A percentile compares a stretch with the other conserved stretches of the same genome.
Conservation (phyloP, 2,113 vertebrate genomes). For the Vulpes lagopus region DNA sequence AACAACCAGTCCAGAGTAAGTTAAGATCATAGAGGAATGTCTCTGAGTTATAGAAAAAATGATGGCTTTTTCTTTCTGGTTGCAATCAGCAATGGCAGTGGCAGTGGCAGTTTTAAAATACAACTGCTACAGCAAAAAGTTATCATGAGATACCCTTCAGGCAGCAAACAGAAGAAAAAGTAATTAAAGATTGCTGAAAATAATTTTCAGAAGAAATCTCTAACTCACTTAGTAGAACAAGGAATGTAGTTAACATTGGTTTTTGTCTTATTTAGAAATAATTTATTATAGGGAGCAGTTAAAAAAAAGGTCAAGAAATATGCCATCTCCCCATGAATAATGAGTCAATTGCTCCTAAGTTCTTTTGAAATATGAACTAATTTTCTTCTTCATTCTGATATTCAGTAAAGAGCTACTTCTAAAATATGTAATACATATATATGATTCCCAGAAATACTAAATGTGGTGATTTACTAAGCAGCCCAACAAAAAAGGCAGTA, state of each 20-base stretch:
- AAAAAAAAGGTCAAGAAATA: neutral
- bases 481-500: neutral
- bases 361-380: neutral
- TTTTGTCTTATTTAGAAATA: constrained; percentile 27
- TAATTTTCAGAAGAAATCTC: constrained; percentile 41
- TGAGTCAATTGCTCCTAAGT: constrained; percentile 14
- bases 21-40: neutral
- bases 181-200: constrained; percentile 33
- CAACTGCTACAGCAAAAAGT: neutral
- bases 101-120: constrained; percentile 53
- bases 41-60: neutral
- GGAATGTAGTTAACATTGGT: constrained; percentile 29
- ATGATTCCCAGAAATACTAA: neutral
- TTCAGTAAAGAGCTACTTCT: neutral
- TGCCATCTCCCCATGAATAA: neutral
- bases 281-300: neutral
- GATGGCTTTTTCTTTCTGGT: neutral
- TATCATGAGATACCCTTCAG: neutral
- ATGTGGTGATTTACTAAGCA: neutral
- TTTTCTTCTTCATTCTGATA: neutral
- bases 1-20: neutral
- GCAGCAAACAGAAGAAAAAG: constrained; percentile 45
- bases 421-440: neutral
- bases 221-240: constrained; percentile 46
- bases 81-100: neutral